These are phyloP conservation scores for Diplodus sargus DNA, from an alignment of 2,797 vertebrate species.

Conservation along the genomic window DNA sequence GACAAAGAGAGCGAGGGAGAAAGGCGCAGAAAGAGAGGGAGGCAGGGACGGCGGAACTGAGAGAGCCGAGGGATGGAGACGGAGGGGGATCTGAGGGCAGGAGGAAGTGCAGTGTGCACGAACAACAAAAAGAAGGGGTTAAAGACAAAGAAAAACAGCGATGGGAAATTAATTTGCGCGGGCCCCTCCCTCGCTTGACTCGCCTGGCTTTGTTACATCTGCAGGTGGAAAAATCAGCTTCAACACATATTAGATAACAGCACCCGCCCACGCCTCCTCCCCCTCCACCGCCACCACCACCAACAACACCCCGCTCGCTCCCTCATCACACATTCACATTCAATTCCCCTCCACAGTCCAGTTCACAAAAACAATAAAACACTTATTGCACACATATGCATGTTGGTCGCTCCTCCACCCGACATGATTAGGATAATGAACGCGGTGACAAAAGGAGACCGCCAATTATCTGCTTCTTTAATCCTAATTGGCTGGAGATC, in stretches of 20 bases:
- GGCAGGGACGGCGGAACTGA: neutral
- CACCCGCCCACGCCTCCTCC: neutral
- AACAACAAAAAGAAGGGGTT: constrained; percentile 40
- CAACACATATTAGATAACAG: constrained; percentile 72
- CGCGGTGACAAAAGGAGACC: constrained; percentile 60
- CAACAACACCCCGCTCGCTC: fast-evolving
- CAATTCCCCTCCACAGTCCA: constrained; percentile 63
- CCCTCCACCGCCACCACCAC: no score
- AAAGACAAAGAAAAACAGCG: constrained; percentile 67
- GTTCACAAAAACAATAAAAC: constrained; percentile 75
- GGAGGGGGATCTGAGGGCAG: neutral
- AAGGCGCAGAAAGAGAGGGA: constrained; percentile 10
- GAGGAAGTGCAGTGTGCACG: constrained; percentile 25
- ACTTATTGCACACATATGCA: constrained; percentile 65
- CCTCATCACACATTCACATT: constrained; percentile 41
- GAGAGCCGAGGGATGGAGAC: neutral
- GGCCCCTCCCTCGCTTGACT: constrained; percentile 52
- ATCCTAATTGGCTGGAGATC: constrained; percentile 74
- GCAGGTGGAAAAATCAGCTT: constrained; percentile 62
- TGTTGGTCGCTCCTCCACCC: constrained; percentile 55
- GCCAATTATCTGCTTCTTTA: constrained; percentile 69
- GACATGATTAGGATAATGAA: constrained; percentile 71
- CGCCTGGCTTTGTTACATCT: constrained; percentile 62
- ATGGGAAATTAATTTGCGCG: constrained; percentile 58
- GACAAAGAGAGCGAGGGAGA: constrained; percentile 69